phyloP scores from a whole-genome alignment of 2,113 vertebrate genomes.

The Cebus imitator region DNA sequence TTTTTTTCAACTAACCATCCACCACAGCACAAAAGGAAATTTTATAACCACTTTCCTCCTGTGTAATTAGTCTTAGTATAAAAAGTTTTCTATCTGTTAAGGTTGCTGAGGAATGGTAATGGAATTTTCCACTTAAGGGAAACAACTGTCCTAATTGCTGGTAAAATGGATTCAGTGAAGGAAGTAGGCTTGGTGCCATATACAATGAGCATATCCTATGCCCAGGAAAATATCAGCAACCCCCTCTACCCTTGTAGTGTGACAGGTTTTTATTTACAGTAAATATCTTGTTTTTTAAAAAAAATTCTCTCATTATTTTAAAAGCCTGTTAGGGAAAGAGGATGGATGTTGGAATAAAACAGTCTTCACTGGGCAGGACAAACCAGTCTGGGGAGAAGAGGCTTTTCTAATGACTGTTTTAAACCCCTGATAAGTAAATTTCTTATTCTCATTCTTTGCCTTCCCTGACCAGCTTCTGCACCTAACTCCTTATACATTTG shows the following conservation, averaged over 20 bases:
- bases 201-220: neutral
- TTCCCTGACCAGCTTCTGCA: neutral
- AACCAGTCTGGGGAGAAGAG: constrained; percentile 27
- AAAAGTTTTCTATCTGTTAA: neutral
- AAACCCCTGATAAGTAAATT: neutral
- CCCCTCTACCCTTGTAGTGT: neutral
- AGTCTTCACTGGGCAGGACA: constrained; percentile 16
- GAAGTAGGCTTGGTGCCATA: neutral
- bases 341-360: neutral
- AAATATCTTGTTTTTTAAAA: neutral
- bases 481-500: neutral
- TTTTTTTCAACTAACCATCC: no score
- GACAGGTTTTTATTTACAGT: constrained; percentile 1
- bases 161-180: neutral
- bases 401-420: neutral
- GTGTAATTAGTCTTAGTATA: neutral
- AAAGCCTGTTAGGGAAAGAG: neutral
- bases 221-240: neutral
- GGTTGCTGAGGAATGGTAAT: neutral
- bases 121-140: constrained; percentile 31
- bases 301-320: constrained; percentile 24
- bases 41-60: neutral
- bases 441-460: constrained; percentile 28
- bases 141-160: neutral
- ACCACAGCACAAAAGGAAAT: neutral